These are phyloP conservation scores for Diachasma alloeum DNA, from an alignment of 1,140 invertebrate genomes.

Conservation along the genomic window DNA sequence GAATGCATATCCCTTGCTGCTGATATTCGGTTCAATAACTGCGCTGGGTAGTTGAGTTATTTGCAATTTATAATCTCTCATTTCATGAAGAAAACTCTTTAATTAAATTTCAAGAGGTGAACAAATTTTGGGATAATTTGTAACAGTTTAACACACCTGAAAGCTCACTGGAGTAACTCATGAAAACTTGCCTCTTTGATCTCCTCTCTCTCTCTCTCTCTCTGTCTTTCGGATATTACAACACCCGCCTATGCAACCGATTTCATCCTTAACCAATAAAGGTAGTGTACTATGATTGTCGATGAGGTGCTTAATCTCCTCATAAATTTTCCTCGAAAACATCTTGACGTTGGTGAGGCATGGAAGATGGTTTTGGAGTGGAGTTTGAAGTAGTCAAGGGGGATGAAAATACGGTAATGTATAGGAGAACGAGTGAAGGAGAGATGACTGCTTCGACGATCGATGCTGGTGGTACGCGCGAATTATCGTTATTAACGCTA, in stretches of 20 bases:
- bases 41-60: neutral
- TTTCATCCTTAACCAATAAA: neutral
- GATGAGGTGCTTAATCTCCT: neutral
- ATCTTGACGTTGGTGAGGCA: neutral
- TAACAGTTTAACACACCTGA: neutral
- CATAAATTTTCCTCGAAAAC: neutral
- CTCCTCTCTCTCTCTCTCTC: neutral
- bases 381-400: neutral
- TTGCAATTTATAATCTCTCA: neutral
- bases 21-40: neutral
- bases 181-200: neutral
- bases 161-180: neutral
- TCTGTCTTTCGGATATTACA: neutral
- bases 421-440: neutral
- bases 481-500: conserved; percentile 39
- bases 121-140: neutral
- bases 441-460: neutral
- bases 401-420: neutral
- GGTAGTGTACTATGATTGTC: neutral
- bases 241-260: neutral
- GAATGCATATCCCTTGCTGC: conserved; percentile 25
- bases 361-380: neutral
- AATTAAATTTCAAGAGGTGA: neutral
- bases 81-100: neutral
- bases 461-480: conserved; percentile 24